A percentile compares a stretch with the other conserved stretches of the same genome.
Evolutionary conservation across 2,888 invertebrate species (phyloP).

Genomic region (Rhagophthalmus giganteus): DNA sequence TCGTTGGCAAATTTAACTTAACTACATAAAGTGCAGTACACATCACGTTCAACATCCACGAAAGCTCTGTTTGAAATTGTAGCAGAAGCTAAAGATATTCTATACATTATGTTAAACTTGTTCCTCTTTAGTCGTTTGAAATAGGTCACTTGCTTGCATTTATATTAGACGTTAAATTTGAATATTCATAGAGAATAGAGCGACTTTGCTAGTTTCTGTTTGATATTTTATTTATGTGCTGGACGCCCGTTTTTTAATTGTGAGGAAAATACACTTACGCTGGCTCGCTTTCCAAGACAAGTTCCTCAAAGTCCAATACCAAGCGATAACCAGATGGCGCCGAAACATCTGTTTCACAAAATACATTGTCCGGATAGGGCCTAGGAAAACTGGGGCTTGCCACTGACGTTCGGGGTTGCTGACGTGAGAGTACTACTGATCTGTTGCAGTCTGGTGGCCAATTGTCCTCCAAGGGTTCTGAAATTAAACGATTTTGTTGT

Average conservation of each 20-base stretch:
- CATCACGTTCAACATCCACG: too few species aligned
- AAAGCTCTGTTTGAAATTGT: too few species aligned
- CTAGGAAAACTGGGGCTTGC: slow-evolving; percentile 81
- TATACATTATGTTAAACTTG: neutral
- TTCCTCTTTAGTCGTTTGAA: neutral
- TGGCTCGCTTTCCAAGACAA: slow-evolving; percentile 76
- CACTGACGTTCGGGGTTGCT: slow-evolving; percentile 68
- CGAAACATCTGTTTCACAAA: slow-evolving; percentile 71
- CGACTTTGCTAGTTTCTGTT: neutral
- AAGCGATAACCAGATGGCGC: slow-evolving; percentile 72
- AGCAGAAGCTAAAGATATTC: too few species aligned
- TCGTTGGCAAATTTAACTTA: too few species aligned
- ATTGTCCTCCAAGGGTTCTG: slow-evolving; percentile 56
- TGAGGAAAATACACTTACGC: slow-evolving; percentile 61
- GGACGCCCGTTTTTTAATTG: too few species aligned
- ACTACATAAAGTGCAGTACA: too few species aligned
- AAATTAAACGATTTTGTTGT: slow-evolving; percentile 30
- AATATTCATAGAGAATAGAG: neutral
- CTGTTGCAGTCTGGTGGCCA: slow-evolving; percentile 67
- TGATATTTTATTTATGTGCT: neutral
- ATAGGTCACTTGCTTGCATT: neutral
- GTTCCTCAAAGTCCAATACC: slow-evolving; percentile 73
- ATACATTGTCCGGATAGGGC: slow-evolving; percentile 74
- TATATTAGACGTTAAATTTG: neutral
- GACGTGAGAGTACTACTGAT: slow-evolving; percentile 66